Evolutionary conservation across 2,113 vertebrate genomes (phyloP), one percentile per base, ranked within the genome.

Genomic region (Anhinga anhinga): DNA sequence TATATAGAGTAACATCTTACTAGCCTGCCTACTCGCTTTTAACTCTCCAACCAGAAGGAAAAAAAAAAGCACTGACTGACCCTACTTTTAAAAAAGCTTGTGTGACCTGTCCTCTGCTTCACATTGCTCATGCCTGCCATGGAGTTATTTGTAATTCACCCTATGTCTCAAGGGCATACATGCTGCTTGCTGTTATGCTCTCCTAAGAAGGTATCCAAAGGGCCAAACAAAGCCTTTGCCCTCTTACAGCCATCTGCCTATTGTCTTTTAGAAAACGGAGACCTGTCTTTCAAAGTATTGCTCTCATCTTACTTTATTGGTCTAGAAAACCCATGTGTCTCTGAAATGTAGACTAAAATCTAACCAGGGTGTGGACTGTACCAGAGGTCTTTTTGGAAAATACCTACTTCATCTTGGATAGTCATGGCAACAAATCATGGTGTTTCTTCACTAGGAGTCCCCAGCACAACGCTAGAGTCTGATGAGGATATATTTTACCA

Each of bases 321-420:
- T 55, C 49, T 50, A 23, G 9, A n/a, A 63, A 84, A 78, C 5
- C 3, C 3, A 1, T 0, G 0, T 49, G 17, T 52, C 38, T 59
- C 9, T 47, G 32, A 85, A 62, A 52, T 5, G 10, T 20, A 58
- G 49, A 34, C 50, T 81, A 40, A 84, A 63, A 67, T n/a, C 16
- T 66, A 67, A 59, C 3, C 21, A 34, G 14, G 12, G 10, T 73
- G 25, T n/a, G 3, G 17, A 32, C 3, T 47, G 47, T 34, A 23
- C 4, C 19, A 53, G 4, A 53, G 27, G 23, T 9, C 5, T 61
- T 80, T 86, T 53, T 56, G 30, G 40, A 62, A 77, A 65, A 49
- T 27, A 36, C 1, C 8, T 50, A 2, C 29, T 71, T 78, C 4
- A 7, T 72, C 65, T 47, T 65, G 40, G 47, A 38, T 14, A 36